Conservation (phyloP, 2,113 vertebrate species). For the Salvelinus fontinalis region DNA sequence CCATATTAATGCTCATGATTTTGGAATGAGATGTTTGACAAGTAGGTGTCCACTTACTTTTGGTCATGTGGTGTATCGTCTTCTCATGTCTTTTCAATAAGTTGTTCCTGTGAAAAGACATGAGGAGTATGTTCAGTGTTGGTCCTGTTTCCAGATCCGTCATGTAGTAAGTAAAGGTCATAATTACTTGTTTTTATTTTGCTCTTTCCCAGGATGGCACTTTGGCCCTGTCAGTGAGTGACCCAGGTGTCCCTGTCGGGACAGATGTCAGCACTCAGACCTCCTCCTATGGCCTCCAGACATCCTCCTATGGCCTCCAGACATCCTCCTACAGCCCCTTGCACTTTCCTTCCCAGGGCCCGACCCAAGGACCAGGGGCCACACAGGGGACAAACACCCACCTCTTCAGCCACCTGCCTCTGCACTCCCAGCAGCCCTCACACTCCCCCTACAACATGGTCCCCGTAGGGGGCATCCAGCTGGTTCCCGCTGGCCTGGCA, state of each 20-base stretch:
- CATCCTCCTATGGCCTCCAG: constrained; percentile 47
- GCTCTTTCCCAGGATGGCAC: constrained; percentile 45
- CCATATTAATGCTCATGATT: no score
- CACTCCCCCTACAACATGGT: constrained; percentile 85
- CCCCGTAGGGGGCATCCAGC: constrained; percentile 90
- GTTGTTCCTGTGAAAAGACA: no score
- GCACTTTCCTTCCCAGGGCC: constrained; percentile 49
- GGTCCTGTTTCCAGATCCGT: no score
- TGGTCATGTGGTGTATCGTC: no score
- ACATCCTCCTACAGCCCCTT: constrained; percentile 54
- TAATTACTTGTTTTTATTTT: background rate
- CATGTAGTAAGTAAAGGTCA: no score
- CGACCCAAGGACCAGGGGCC: constrained; percentile 47
- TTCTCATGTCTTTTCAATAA: no score
- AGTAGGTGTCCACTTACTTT: no score
- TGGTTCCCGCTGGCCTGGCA: constrained; percentile 86
- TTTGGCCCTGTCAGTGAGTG: constrained; percentile 19
- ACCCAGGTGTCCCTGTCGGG: constrained; percentile 32
- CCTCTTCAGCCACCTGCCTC: constrained; percentile 93
- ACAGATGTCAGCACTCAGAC: constrained; percentile 72
- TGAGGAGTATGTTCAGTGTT: no score
- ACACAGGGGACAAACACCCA: constrained; percentile 71
- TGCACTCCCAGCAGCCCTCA: constrained; percentile 89
- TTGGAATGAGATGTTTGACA: no score
- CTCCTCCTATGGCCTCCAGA: constrained; percentile 52